Evolutionary conservation across 1,140 invertebrate species (phyloP).

Genomic region (Scaptodrosophila lebanonensis): DNA sequence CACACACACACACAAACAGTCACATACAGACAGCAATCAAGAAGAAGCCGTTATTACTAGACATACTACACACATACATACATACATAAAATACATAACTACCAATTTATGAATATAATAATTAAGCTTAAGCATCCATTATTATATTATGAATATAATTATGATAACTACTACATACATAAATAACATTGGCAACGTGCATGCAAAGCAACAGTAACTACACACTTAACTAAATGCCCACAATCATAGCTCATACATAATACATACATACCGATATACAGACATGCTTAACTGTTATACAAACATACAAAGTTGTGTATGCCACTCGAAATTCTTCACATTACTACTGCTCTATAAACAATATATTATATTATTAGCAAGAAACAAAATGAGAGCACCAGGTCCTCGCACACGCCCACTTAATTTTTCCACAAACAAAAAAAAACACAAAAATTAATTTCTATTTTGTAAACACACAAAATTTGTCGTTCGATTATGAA

Average conservation of each 20-base stretch:
- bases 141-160: slow-evolving; percentile 31
- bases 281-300: neutral
- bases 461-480: slow-evolving; percentile 9
- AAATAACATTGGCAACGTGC: too few species aligned
- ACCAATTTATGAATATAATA: slow-evolving; percentile 34
- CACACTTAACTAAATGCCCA: too few species aligned
- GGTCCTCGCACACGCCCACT: too few species aligned
- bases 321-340: too few species aligned
- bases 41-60: slow-evolving; percentile 34
- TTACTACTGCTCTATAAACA: too few species aligned
- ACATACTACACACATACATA: slow-evolving; percentile 23
- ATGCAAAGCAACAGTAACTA: too few species aligned
- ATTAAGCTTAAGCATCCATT: slow-evolving; percentile 25
- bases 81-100: too few species aligned
- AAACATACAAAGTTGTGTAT: neutral
- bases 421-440: neutral
- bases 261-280: neutral
- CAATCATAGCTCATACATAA: too few species aligned
- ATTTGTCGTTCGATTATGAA: slow-evolving; percentile 8
- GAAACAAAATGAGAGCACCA: too few species aligned
- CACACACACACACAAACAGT: slow-evolving; percentile 3
- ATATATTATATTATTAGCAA: too few species aligned
- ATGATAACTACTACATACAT: too few species aligned
- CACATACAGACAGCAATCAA: neutral
- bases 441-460: slow-evolving; percentile 8